Evolutionary conservation across 2,113 vertebrate genomes (phyloP).

Genomic region (Archilochus colubris): DNA sequence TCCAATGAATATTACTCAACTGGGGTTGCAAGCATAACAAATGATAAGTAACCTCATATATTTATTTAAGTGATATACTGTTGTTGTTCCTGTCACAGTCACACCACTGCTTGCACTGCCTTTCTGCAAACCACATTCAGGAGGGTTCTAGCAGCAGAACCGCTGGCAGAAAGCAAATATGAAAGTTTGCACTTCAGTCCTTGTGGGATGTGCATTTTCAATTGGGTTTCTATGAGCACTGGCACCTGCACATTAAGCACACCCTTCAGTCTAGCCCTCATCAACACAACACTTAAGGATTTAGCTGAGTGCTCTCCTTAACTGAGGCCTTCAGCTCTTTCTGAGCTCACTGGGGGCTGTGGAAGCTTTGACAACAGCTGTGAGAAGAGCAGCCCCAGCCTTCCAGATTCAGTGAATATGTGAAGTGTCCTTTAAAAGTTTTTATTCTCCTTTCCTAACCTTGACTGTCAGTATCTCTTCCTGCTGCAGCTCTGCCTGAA

Average conservation of each 20-base stretch:
- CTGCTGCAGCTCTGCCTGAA: background rate
- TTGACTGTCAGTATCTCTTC: background rate
- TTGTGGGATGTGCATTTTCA: constrained; percentile 5
- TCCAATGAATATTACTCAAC: background rate
- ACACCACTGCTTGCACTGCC: background rate
- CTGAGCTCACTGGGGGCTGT: background rate
- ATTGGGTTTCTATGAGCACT: constrained; percentile 6
- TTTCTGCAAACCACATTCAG: background rate
- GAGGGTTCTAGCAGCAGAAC: background rate
- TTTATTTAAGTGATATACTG: background rate
- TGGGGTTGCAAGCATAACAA: background rate
- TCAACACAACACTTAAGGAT: constrained; percentile 57
- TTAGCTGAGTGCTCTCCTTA: constrained; percentile 43
- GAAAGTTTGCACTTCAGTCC: background rate
- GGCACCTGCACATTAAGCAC: constrained; percentile 60
- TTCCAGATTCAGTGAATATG: background rate
- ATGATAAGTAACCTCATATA: background rate
- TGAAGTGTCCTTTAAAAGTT: constrained; percentile 32
- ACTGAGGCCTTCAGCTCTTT: background rate
- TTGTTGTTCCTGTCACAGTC: background rate
- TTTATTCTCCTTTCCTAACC: background rate
- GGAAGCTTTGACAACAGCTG: background rate
- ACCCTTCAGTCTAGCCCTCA: constrained; percentile 26
- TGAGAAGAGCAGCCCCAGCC: constrained; percentile 5
- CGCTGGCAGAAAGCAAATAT: background rate